Conservation (phyloP, 2,797 vertebrate species). For the Sylvia borin region DNA sequence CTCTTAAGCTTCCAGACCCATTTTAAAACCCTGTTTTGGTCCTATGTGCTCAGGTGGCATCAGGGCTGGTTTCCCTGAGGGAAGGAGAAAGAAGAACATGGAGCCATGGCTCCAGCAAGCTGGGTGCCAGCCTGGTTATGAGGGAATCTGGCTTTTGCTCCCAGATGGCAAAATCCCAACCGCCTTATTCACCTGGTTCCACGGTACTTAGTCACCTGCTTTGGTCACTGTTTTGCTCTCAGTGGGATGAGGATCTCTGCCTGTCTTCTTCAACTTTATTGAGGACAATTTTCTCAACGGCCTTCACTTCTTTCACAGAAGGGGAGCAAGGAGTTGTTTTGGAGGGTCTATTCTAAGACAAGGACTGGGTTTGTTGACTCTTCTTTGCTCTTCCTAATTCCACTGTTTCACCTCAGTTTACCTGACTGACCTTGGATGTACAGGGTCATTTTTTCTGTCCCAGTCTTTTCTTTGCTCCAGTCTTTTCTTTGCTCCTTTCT, state of each 20-base stretch:
- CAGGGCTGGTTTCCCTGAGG: neutral
- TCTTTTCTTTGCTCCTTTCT: too few relatives aligned
- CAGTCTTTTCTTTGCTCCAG: neutral
- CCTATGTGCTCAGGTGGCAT: neutral
- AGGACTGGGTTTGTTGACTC: neutral
- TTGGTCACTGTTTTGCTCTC: neutral
- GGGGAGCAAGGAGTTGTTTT: neutral
- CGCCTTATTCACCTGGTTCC: neutral
- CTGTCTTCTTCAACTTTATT: neutral
- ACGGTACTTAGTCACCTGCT: neutral
- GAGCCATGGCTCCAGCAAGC: neutral
- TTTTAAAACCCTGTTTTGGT: neutral
- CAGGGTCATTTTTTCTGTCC: neutral
- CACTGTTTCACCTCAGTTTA: neutral
- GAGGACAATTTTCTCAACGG: neutral
- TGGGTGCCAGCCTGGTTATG: neutral
- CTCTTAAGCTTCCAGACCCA: rapidly evolving
- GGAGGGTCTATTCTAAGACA: neutral
- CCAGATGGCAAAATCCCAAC: neutral
- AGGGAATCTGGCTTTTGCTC: neutral
- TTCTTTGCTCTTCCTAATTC: neutral
- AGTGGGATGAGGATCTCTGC: neutral
- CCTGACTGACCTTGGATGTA: neutral
- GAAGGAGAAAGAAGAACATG: neutral
- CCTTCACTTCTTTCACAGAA: neutral